Percentiles rank a stretch among this genome's conserved stretches.
phyloP scores from a whole-genome alignment of 1,140 invertebrate genomes.

The Heliothis virescens region DNA sequence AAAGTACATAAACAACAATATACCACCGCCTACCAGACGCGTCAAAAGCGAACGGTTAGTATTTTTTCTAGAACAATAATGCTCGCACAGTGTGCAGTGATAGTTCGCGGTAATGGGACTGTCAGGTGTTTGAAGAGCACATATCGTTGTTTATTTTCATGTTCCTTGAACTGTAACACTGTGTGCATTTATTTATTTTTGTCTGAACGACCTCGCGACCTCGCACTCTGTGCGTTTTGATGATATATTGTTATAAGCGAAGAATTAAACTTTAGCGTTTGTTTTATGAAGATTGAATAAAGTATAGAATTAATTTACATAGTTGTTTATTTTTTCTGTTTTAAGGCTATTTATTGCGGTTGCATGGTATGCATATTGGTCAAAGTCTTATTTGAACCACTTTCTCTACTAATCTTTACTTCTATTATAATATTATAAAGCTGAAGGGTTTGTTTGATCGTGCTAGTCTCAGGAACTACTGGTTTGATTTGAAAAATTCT shows the following conservation, averaged over 20 bases:
- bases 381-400: too few relatives aligned
- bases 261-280: constrained; percentile 10
- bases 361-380: too few relatives aligned
- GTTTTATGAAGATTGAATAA: background rate
- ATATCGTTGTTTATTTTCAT: constrained; percentile 71
- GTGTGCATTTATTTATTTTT: constrained; percentile 62
- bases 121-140: constrained; percentile 76
- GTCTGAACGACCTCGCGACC: constrained; percentile 59
- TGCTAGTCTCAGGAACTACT: too few relatives aligned
- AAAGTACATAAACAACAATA: too few relatives aligned
- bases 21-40: too few relatives aligned
- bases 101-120: constrained; percentile 77
- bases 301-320: too few relatives aligned
- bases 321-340: too few relatives aligned
- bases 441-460: too few relatives aligned
- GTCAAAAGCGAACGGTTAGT: background rate
- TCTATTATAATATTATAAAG: too few relatives aligned
- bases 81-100: constrained; percentile 58
- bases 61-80: constrained; percentile 32
- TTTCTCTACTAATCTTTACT: too few relatives aligned
- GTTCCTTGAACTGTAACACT: constrained; percentile 52
- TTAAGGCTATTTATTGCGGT: too few relatives aligned
- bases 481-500: too few relatives aligned
- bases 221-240: constrained; percentile 11
- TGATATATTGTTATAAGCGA: constrained; percentile 13